phyloP scores from a whole-genome alignment of 2,797 vertebrate genomes.

The Catostomus latipinnis region DNA sequence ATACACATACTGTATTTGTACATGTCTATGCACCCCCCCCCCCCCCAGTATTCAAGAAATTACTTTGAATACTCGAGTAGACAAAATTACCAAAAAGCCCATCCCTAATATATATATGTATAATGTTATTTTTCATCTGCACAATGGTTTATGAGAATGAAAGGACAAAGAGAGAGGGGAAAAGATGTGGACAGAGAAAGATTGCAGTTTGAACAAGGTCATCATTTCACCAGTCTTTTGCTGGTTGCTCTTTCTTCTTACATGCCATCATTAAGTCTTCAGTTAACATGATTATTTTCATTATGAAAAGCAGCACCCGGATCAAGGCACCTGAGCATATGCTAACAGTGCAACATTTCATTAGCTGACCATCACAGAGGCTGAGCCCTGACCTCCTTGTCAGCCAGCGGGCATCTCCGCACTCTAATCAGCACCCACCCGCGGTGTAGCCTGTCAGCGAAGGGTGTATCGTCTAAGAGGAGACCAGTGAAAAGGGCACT shows the following conservation, averaged over 20 bases:
- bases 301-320: not conserved
- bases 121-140: too few relatives aligned
- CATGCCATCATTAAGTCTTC: not conserved
- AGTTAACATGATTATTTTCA: not conserved
- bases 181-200: too few relatives aligned
- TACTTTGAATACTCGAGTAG: too few relatives aligned
- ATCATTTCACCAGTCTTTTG: not conserved
- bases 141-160: too few relatives aligned
- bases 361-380: not conserved
- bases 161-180: too few relatives aligned
- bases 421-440: not conserved
- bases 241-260: not conserved
- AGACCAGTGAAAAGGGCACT: conserved; percentile 24
- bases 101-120: too few relatives aligned
- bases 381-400: not conserved
- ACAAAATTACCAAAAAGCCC: too few relatives aligned
- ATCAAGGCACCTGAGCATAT: not conserved
- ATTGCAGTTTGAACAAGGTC: too few relatives aligned
- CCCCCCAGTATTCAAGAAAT: too few relatives aligned
- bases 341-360: not conserved
- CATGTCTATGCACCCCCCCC: too few relatives aligned
- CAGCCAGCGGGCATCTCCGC: not conserved
- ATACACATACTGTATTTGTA: too few relatives aligned
- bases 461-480: conserved; percentile 32
- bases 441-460: not conserved